phyloP scores from a whole-genome alignment of 2,888 invertebrate species.

The Sepiola atlantica region DNA sequence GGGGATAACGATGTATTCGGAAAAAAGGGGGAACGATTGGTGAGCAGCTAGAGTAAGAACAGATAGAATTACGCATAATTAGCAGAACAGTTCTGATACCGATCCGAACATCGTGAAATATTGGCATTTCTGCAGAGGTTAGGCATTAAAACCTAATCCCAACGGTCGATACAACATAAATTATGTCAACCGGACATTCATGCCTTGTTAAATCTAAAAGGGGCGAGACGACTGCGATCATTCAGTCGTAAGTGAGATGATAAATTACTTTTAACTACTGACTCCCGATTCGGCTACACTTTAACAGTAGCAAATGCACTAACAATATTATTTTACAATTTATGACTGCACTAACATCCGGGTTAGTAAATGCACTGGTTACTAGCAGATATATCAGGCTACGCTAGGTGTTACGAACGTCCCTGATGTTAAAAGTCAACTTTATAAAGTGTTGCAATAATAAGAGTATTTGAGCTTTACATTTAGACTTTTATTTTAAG shows the following conservation, averaged over 20 bases:
- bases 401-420: too few species aligned
- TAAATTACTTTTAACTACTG: neutral
- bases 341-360: too few species aligned
- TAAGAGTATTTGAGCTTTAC: too few species aligned
- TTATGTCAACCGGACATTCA: neutral
- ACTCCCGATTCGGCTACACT: neutral
- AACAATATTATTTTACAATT: neutral
- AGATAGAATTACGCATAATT: neutral
- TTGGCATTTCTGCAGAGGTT: neutral
- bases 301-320: neutral
- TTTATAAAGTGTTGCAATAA: too few species aligned
- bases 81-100: neutral
- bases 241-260: neutral
- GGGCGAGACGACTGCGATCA: neutral
- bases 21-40: neutral
- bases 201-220: neutral
- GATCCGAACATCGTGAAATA: slow-evolving; percentile 5
- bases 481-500: too few species aligned
- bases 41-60: neutral
- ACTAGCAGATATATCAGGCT: too few species aligned
- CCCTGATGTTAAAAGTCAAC: too few species aligned
- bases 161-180: neutral
- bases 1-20: neutral
- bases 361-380: too few species aligned
- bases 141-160: neutral